A percentile compares a stretch with the other conserved stretches of the same genome.
phyloP scores from a whole-genome alignment of 1,140 invertebrate genomes.

The Bombus superbus region DNA sequence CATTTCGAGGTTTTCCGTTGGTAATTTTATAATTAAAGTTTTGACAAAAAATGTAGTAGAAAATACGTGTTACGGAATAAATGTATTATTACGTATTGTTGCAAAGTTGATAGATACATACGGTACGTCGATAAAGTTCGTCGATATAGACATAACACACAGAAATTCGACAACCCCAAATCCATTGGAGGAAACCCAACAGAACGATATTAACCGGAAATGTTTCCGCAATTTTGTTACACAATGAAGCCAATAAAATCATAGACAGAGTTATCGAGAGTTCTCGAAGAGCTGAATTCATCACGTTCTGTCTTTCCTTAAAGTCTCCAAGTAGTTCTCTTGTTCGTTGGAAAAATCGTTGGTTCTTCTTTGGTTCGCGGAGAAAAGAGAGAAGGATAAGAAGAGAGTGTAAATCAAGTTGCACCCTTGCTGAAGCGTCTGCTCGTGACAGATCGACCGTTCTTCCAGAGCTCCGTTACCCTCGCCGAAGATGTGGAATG shows the following conservation, averaged over 20 bases:
- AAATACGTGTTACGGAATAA: no score
- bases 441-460: constrained; percentile 60
- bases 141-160: no score
- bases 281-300: not conserved
- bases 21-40: no score
- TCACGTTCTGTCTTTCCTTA: not conserved
- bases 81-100: no score
- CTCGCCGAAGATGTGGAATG: not conserved
- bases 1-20: no score
- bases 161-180: no score
- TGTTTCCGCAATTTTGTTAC: not conserved
- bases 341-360: not conserved
- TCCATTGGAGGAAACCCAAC: not conserved
- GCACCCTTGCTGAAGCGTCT: constrained; percentile 45
- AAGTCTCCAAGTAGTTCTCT: not conserved
- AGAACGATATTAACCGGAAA: not conserved
- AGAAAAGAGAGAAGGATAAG: constrained; percentile 18
- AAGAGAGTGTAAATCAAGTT: constrained; percentile 66
- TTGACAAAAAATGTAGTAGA: fast-evolving
- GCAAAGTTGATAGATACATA: no score
- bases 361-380: not conserved
- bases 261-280: not conserved
- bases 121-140: no score
- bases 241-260: not conserved
- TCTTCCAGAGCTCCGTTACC: constrained; percentile 45